These are phyloP conservation scores for Cyprinodon brontotheroides DNA, from an alignment of 2,113 vertebrate species.

Conservation along the genomic window DNA sequence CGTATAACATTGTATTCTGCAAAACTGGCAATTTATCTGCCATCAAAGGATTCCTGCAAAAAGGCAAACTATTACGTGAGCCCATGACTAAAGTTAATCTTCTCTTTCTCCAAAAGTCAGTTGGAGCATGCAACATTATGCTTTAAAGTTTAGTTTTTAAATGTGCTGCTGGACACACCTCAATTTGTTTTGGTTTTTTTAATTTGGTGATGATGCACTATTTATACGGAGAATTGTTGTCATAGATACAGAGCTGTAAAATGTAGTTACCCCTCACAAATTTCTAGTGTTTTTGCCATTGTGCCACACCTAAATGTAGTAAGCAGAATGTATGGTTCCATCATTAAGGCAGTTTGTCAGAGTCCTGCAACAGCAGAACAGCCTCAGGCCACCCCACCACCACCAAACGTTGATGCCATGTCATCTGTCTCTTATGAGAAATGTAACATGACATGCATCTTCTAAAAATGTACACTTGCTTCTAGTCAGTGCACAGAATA, in stretches of 20 bases:
- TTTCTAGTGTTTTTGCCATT: no score
- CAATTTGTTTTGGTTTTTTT: not conserved
- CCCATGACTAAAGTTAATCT: not conserved
- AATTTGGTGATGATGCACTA: no score
- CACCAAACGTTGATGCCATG: not conserved
- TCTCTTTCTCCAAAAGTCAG: not conserved
- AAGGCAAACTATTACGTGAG: not conserved
- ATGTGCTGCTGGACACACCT: not conserved
- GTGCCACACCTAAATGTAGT: not conserved
- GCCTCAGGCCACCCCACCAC: not conserved
- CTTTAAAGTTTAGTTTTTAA: not conserved
- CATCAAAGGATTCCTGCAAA: not conserved
- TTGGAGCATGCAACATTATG: not conserved
- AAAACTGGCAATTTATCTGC: conserved; percentile 2
- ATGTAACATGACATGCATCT: no score
- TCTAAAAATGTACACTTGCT: no score
- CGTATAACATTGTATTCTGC: not conserved
- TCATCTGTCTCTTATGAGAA: no score
- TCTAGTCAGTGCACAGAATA: no score
- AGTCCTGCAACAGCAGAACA: not conserved
- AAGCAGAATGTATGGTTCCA: not conserved
- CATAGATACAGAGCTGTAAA: no score
- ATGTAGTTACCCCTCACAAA: no score
- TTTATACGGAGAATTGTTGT: not conserved
- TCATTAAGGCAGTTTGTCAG: not conserved